Evolutionary conservation across 2,888 invertebrate genomes (phyloP), one percentile per base, ranked within the genome.

Genomic region (Celastrina argiolus): DNA sequence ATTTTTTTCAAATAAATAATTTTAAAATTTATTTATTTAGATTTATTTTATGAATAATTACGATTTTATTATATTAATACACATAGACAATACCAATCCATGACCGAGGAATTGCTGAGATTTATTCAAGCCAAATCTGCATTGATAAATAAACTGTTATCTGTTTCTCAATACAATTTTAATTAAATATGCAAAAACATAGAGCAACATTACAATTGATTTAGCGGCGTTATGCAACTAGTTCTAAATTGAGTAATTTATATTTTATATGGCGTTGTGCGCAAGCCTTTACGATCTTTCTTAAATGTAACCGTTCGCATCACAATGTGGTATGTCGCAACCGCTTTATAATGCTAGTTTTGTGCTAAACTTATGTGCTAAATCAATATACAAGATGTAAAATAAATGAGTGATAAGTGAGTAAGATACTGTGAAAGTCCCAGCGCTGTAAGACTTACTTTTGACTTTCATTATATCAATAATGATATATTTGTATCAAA

Each of bases 221-320:
- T n/a, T 58, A 18, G 34, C 34, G 16, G 31, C 58, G 16, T 58
- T 58, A 58, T 8, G 31, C 16, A 58, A 58, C 14, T 10, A 58
- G n/a, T 31, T 58, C 34, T 34, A 58, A 58, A 58, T 58, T 58
- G 16, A 58, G 58, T 58, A 28, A 58, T 58, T 58, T 58, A 58
- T 31, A 58, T 58, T 58, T 58, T 58, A 34, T 58, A 58, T 58
- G 16, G 18, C 34, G 58, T n/a, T 34, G 58, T 31, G 31, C 10
- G 58, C 31, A 31, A 34, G n/a, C n/a, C 16, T 34, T 58, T 58
- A 58, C 16, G 18, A 16, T 58, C n/a, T 58, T 58, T 58, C 58
- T 16, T 31, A 31, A 58, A 34, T 34, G 16, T 58, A 18, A 8
- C 31, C 31, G 34, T 58, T 58, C 58, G 7, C 58, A n/a, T 31